Conservation (phyloP, 2,113 vertebrate genomes). For the Argyrosomus japonicus region DNA sequence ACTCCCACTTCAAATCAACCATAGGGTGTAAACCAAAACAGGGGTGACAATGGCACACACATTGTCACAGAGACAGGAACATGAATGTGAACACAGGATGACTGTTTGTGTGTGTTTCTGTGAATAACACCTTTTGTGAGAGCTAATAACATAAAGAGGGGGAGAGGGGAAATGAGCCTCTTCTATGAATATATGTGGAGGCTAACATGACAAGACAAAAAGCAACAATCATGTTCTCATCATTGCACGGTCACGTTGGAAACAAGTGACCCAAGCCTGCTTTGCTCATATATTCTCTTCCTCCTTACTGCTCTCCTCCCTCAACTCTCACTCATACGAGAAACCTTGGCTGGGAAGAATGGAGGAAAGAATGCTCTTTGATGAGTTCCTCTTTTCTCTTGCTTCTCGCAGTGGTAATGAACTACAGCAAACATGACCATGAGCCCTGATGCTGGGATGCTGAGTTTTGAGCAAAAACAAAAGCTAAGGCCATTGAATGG, state of each 20-base stretch:
- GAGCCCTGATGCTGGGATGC: conserved; percentile 6
- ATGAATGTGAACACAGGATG: background rate
- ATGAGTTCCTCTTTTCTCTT: conserved; percentile 40
- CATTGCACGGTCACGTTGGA: background rate
- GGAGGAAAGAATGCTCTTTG: conserved; percentile 34
- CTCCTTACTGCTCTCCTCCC: background rate
- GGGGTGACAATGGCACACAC: conserved; percentile 23
- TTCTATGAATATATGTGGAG: conserved; percentile 61
- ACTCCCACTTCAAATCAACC: conserved; percentile 17
- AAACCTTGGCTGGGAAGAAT: conserved; percentile 50
- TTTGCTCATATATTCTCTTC: conserved; percentile 17
- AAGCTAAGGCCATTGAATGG: conserved; percentile 27
- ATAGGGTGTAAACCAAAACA: conserved; percentile 27
- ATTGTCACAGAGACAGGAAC: background rate
- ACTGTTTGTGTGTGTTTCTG: background rate
- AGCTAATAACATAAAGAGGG: conserved; percentile 33
- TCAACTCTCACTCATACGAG: background rate
- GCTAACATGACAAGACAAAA: conserved; percentile 36
- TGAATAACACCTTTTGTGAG: conserved; percentile 29
- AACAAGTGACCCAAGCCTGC: background rate
- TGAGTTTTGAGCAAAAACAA: conserved; percentile 30
- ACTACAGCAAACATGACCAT: conserved; percentile 45
- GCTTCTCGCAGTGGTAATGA: conserved; percentile 22
- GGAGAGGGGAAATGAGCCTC: conserved; percentile 48
- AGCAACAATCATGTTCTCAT: conserved; percentile 21